Evolutionary conservation across 2,797 vertebrate genomes (phyloP).

Genomic region (Catharus ustulatus): DNA sequence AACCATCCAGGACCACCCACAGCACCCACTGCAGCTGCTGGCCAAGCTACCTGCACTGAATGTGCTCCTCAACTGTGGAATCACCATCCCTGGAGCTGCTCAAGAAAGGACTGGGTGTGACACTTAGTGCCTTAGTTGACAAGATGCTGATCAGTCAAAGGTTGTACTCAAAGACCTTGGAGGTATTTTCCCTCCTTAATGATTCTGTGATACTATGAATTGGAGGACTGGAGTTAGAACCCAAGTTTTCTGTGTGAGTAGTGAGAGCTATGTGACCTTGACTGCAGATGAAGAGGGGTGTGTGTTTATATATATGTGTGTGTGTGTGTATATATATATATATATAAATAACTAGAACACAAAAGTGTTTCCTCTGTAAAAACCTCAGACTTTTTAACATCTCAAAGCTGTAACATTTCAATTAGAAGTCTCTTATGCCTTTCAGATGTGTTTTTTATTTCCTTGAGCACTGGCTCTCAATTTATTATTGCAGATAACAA

Average conservation of each 20-base stretch:
- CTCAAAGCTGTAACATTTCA: not conserved
- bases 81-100: not conserved
- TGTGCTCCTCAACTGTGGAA: not conserved
- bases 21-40: not conserved
- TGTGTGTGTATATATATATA: rapidly evolving
- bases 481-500: not conserved
- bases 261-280: not conserved
- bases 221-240: not conserved
- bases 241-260: not conserved
- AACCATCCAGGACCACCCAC: not conserved
- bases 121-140: not conserved
- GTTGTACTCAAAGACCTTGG: not conserved
- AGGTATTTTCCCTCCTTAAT: not conserved
- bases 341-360: not conserved
- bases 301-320: too few species aligned
- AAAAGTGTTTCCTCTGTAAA: not conserved
- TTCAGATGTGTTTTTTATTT: not conserved
- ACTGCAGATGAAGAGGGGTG: not conserved
- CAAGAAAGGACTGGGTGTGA: not conserved
- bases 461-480: not conserved
- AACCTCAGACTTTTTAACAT: not conserved
- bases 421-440: not conserved
- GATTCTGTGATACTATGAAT: not conserved
- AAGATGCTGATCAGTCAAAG: not conserved
- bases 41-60: rapidly evolving